Evolutionary conservation across 1,140 invertebrate species (phyloP), one percentile per base, ranked within the genome.

Genomic region (Euwallacea fornicatus): DNA sequence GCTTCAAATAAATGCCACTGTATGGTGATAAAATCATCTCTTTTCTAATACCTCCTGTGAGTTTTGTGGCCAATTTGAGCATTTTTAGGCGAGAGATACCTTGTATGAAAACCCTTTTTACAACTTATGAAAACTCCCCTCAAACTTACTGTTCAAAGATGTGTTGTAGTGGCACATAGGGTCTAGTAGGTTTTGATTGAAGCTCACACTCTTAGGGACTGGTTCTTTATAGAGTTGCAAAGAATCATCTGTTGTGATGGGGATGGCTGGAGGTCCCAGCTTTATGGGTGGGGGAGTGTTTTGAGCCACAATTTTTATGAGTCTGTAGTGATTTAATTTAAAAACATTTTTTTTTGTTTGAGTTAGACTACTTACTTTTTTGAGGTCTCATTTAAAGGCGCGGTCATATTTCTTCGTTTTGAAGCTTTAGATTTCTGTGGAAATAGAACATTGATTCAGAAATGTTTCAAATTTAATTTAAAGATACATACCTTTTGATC

Each of bases 1-100:
- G 93, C 78, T 91, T 91, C 21, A 95, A 83, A 66, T 88, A 80
- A 77, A 91, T 88, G 74, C 83, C 87, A 62, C 85, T 88, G 72
- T 88, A 87, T 0, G 87, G 83, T 54, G 88, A 89, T 46, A 87
- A 80, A 72, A 89, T 86, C 43, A 84, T 77, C 43, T 84, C 80
- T 41, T 84, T 81, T 74, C 86, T 83, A 66, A 82, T 81, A 68
- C 80, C 78, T 7, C 87, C 85, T 67, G 86, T 83, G 8, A 89
- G 69, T 72, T 85, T 79, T 33, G 79, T 77, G n/a, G 78, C 71
- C 75, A 82, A 68, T 81, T 80, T 15, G 77, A 81, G 13, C 79
- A 82, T 73, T 80, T 81, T 59, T 80, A 77, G 73, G 78, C 81
- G 72, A 78, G 83, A 69, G 79, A 78, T 42, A 82, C 77, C 74